A percentile compares a stretch with the other conserved stretches of the same genome.
Evolutionary conservation across 1,140 invertebrate species (phyloP).

Genomic region (Hypsibius dujardini): DNA sequence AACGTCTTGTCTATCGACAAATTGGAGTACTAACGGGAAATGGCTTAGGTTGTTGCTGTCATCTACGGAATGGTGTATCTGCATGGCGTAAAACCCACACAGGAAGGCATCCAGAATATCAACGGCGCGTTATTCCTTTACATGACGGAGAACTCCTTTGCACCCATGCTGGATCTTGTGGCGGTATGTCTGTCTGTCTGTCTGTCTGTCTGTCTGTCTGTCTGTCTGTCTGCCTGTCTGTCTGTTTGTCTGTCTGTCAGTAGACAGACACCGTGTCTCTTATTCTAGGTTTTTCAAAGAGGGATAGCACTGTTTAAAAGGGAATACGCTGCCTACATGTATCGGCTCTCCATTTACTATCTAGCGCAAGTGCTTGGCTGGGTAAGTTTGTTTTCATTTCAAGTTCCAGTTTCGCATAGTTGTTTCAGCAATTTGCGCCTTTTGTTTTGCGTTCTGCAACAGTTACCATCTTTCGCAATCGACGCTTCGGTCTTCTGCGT

Average conservation of each 20-base stretch:
- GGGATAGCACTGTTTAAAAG: constrained; percentile 5
- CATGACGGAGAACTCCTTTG: constrained; percentile 17
- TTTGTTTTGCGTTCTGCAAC: background rate
- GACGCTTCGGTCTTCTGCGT: constrained; percentile 14
- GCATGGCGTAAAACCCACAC: constrained; percentile 39
- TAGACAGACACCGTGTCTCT: background rate
- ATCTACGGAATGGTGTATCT: constrained; percentile 75
- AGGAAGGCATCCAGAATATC: constrained; percentile 82
- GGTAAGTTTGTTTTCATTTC: constrained; percentile 30
- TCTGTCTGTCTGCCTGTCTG: no score
- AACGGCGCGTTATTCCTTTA: constrained; percentile 77
- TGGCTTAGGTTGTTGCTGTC: constrained; percentile 47
- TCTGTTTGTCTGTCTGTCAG: no score
- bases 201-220: no score
- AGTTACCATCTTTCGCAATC: constrained; percentile 7
- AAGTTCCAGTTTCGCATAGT: background rate
- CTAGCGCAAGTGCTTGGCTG: constrained; percentile 52
- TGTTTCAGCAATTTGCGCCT: constrained; percentile 27
- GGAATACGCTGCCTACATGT: constrained; percentile 23
- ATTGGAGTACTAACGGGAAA: background rate
- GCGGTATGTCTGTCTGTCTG: background rate
- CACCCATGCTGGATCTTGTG: constrained; percentile 11
- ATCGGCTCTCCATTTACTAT: constrained; percentile 27
- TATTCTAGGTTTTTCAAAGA: constrained; percentile 3
- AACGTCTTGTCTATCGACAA: background rate